phyloP scores from a whole-genome alignment of 2,797 vertebrate genomes.

The Danio albolineatus region DNA sequence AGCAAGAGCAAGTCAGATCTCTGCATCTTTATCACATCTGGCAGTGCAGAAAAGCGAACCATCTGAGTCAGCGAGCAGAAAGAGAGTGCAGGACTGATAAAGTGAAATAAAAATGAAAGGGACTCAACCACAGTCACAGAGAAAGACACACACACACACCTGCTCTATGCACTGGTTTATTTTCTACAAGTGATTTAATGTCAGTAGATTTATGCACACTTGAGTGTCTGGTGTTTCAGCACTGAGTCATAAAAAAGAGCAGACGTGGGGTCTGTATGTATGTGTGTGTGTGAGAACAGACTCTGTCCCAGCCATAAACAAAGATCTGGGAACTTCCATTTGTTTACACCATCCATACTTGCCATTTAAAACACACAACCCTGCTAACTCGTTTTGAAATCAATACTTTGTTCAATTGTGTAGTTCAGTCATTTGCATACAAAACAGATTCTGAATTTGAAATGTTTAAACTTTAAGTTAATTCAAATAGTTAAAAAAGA shows the following conservation, averaged over 20 bases:
- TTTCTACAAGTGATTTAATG: slow-evolving; percentile 52
- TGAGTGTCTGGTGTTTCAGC: slow-evolving; percentile 50
- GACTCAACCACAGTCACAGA: not conserved
- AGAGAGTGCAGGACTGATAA: slow-evolving; percentile 34
- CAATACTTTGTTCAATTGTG: not conserved
- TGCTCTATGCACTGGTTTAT: slow-evolving; percentile 45
- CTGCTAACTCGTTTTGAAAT: not conserved
- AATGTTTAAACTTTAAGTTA: too few species aligned
- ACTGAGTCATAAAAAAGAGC: slow-evolving; percentile 28
- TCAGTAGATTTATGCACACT: slow-evolving; percentile 53
- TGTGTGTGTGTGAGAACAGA: slow-evolving; percentile 19
- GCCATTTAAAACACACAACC: slow-evolving; percentile 54
- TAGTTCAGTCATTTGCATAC: not conserved
- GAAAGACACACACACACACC: slow-evolving; percentile 49
- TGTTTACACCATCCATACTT: slow-evolving; percentile 82
- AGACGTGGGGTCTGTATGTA: slow-evolving; percentile 22
- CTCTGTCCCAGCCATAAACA: slow-evolving; percentile 72
- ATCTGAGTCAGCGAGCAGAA: slow-evolving; percentile 29
- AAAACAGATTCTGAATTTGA: not conserved
- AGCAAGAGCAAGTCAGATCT: slow-evolving; percentile 41
- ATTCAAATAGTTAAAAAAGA: too few species aligned
- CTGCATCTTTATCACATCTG: slow-evolving; percentile 57
- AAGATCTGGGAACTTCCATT: slow-evolving; percentile 80
- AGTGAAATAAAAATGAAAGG: slow-evolving; percentile 1
- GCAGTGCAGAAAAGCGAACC: slow-evolving; percentile 47